These are phyloP conservation scores for Taxidea taxus DNA, from an alignment of 2,113 vertebrate species.

Conservation along the genomic window DNA sequence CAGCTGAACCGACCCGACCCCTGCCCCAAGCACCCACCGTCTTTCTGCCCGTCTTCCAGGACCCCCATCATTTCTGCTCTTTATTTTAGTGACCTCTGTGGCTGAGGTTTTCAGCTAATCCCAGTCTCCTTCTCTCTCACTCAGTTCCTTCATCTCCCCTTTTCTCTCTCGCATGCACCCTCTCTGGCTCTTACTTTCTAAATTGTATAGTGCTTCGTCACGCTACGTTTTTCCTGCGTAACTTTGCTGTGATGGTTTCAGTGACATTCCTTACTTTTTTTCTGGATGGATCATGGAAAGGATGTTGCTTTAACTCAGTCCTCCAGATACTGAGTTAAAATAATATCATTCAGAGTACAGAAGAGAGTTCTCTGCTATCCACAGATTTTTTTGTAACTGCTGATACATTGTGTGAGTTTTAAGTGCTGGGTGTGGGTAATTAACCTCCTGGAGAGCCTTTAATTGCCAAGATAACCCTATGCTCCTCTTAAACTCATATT, in stretches of 20 bases:
- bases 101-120: neutral
- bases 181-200: neutral
- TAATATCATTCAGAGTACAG: neutral
- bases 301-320: neutral
- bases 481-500: constrained; percentile 58
- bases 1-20: neutral
- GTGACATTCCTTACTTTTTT: neutral
- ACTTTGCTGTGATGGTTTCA: neutral
- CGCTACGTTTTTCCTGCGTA: neutral
- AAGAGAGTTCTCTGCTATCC: neutral
- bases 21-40: neutral
- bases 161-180: neutral
- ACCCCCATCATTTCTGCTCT: neutral
- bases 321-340: neutral
- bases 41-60: neutral
- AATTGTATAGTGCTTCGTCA: neutral
- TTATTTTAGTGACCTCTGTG: neutral
- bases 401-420: constrained; percentile 35
- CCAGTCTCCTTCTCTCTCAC: rapidly evolving
- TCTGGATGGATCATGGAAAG: neutral
- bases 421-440: constrained; percentile 66
- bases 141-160: too few relatives aligned
- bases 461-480: constrained; percentile 62
- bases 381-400: neutral
- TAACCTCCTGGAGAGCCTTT: constrained; percentile 73